Evolutionary conservation across 2,888 invertebrate species (phyloP).

Genomic region (Pandemis heparana): DNA sequence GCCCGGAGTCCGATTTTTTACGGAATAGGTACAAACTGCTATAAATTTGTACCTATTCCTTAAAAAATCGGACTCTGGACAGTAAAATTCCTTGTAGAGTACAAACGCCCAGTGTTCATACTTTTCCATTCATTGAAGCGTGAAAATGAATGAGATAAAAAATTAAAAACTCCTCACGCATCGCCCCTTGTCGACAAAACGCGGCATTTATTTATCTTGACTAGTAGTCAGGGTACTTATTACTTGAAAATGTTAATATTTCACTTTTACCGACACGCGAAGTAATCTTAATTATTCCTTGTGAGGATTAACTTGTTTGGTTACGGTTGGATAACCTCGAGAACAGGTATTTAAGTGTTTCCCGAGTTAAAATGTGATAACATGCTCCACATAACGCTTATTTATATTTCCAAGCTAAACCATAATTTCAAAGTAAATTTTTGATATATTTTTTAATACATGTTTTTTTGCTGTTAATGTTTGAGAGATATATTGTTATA

Average conservation of each 20-base stretch:
- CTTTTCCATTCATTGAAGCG: background rate
- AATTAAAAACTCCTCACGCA: background rate
- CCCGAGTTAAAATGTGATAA: background rate
- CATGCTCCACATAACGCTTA: background rate
- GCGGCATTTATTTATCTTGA: background rate
- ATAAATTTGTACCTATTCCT: no score
- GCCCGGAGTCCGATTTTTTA: no score
- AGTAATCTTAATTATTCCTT: background rate
- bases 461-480: no score
- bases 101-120: background rate
- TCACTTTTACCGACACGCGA: background rate
- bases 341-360: background rate
- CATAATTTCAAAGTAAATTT: no score
- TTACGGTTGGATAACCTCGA: background rate
- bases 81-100: no score
- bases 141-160: background rate
- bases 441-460: no score
- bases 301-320: constrained; percentile 1
- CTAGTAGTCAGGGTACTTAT: background rate
- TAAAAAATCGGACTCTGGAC: no score
- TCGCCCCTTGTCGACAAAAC: background rate
- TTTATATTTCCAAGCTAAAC: no score
- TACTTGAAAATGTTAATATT: background rate
- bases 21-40: no score
- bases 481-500: no score